Conservation (phyloP, 2,888 invertebrate species). For the Leuctra nigra region DNA sequence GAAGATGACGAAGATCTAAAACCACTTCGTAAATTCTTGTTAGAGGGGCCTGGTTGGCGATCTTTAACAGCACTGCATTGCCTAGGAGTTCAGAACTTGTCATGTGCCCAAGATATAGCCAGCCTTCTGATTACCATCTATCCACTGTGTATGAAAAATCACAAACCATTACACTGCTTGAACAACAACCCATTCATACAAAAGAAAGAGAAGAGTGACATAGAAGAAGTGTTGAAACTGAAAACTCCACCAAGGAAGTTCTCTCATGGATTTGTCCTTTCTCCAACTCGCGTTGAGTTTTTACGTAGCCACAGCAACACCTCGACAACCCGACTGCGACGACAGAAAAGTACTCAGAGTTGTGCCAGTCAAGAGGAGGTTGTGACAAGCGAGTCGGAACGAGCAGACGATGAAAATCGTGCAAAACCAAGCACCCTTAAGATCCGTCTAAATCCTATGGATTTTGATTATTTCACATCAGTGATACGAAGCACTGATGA, state of each 20-base stretch:
- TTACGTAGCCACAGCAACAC: constrained; percentile 23
- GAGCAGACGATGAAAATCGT: constrained; percentile 46
- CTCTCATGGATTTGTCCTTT: not conserved
- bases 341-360: constrained; percentile 15
- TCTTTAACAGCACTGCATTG: constrained; percentile 50
- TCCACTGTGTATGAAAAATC: constrained; percentile 34
- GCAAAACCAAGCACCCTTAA: constrained; percentile 47
- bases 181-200: constrained; percentile 24
- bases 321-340: constrained; percentile 19
- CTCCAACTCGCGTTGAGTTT: constrained; percentile 16
- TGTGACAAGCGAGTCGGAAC: constrained; percentile 44
- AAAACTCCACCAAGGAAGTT: constrained; percentile 17
- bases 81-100: constrained; percentile 52
- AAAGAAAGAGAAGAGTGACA: constrained; percentile 5
- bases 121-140: constrained; percentile 53
- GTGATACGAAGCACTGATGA: constrained; percentile 45
- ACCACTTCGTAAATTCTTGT: constrained; percentile 48
- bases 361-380: constrained; percentile 27
- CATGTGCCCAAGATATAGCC: constrained; percentile 54
- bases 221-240: constrained; percentile 20
- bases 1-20: constrained; percentile 39
- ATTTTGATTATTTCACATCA: constrained; percentile 55
- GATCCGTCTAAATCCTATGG: constrained; percentile 50
- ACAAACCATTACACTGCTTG: constrained; percentile 2
- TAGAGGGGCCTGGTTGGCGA: constrained; percentile 55